Conservation (phyloP, 64 coral and sea anemone genomes). For the Pocillopora verrucosa region DNA sequence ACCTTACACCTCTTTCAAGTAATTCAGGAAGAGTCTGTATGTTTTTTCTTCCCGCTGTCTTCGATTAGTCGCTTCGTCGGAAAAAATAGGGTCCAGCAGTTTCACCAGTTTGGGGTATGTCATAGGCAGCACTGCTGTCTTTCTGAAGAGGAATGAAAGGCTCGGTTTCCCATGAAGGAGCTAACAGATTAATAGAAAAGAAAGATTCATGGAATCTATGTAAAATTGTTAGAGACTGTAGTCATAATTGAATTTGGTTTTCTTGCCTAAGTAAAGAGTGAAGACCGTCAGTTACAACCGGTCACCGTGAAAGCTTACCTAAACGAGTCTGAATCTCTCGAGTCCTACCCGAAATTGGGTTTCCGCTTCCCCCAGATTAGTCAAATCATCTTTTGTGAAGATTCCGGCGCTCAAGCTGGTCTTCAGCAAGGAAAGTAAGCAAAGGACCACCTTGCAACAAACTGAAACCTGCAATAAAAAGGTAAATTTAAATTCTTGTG, state of each 20-base stretch:
- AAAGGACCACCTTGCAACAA: slow-evolving; percentile 41
- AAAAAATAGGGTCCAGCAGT: background rate
- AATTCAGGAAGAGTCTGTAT: slow-evolving; percentile 21
- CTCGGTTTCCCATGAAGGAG: background rate
- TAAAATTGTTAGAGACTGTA: background rate
- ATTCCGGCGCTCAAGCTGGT: background rate
- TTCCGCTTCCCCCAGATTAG: background rate
- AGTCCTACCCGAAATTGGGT: slow-evolving; percentile 20
- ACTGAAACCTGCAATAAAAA: slow-evolving; percentile 27
- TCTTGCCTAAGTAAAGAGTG: background rate
- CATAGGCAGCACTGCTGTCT: slow-evolving; percentile 1
- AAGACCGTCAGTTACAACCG: too few relatives aligned
- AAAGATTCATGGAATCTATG: background rate
- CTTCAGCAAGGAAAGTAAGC: slow-evolving; percentile 20
- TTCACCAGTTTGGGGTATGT: slow-evolving; percentile 5
- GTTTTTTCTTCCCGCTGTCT: slow-evolving; percentile 12
- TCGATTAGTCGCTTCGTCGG: background rate
- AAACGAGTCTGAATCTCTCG: slow-evolving; percentile 5
- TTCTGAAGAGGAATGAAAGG: background rate
- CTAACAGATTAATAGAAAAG: background rate
- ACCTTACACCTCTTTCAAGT: slow-evolving; percentile 36
- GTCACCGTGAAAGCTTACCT: background rate
- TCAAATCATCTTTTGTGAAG: background rate
- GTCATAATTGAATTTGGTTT: background rate
- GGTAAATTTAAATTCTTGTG: background rate